Evolutionary conservation across 2,797 vertebrate genomes (phyloP), one percentile per base, ranked within the genome.

Genomic region (Myotis pilosus): DNA sequence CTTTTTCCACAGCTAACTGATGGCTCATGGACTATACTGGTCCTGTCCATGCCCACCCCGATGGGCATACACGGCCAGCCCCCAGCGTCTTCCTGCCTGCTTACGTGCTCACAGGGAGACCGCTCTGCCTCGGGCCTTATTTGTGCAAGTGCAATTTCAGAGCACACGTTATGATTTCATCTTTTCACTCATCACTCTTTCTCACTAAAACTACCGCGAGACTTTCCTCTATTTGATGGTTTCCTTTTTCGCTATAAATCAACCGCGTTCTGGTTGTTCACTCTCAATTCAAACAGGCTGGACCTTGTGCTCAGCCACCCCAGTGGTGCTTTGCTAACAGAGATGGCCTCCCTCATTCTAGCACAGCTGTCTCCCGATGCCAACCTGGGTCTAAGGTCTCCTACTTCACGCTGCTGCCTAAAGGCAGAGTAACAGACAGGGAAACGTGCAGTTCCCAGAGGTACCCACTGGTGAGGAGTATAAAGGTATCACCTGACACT

Each of bases 271-370:
- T 22, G 20, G 80, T 81, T 88, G 90, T 44, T 25, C 19, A 78
- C 12, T 55, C 75, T 96, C 55, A 53, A 20, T 78, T 17, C 49
- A 72, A 51, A 89, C 28, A 89, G 16, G 25, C 64, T 81, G 10
- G 36, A 11, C 0, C 3, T 36, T n/a, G 1, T 25, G 23, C 16
- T 30, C 20, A 87, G 47, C 5, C 16, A 6, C 13, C 15, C 25
- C 10, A 19, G 28, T 13, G 11, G 9, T 17, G 0, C 5, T 66
- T n/a, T 23, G 8, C 41, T 62, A 49, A 9, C 55, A 89, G 17
- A 1, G 6, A 25, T 49, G 79, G n/a, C n/a, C 11, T 82, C 25
- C 15, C 17, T 38, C 1, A 19, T 44, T 51, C 41, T 75, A 38
- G 66, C 4, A 36, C 0, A 51, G 9, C 2, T 25, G 20, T 16